Conservation (phyloP, 2,797 vertebrate species). For the Acanthurus lineatus region DNA sequence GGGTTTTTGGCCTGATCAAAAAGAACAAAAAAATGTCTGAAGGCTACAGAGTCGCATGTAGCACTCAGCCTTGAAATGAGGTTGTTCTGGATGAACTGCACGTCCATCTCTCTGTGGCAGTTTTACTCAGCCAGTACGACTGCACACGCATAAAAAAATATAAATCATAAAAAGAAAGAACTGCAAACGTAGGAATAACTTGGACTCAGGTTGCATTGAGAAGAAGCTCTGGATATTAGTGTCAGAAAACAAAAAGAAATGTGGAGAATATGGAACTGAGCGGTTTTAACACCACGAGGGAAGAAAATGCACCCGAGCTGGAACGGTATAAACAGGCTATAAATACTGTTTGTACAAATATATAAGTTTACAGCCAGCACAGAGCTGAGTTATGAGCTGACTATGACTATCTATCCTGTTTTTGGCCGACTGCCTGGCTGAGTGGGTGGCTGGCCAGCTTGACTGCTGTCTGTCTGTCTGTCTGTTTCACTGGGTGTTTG, state of each 20-base stretch:
- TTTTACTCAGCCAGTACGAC: constrained; percentile 15
- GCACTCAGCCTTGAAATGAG: constrained; percentile 10
- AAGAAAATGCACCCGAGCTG: constrained; percentile 35
- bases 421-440: constrained; percentile 65
- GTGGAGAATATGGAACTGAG: constrained; percentile 29
- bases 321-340: constrained; percentile 62
- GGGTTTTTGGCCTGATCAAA: constrained; percentile 43
- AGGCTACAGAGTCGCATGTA: constrained; percentile 14
- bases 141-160: not conserved
- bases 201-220: constrained; percentile 29
- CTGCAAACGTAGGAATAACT: not conserved
- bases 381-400: constrained; percentile 55
- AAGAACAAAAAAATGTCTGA: constrained; percentile 30
- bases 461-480: constrained; percentile 50
- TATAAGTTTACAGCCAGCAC: constrained; percentile 46
- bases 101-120: constrained; percentile 1
- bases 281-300: constrained; percentile 42
- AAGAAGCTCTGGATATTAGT: constrained; percentile 31
- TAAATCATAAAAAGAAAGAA: not conserved
- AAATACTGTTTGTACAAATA: constrained; percentile 69
- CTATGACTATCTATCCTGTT: constrained; percentile 56
- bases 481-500: constrained; percentile 34
- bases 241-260: constrained; percentile 48
- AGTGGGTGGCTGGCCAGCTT: constrained; percentile 69
- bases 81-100: constrained; percentile 7